Base-by-base conservation (phyloP, 2,113 vertebrate genomes). In the Lichenostomus cassidix region DNA sequence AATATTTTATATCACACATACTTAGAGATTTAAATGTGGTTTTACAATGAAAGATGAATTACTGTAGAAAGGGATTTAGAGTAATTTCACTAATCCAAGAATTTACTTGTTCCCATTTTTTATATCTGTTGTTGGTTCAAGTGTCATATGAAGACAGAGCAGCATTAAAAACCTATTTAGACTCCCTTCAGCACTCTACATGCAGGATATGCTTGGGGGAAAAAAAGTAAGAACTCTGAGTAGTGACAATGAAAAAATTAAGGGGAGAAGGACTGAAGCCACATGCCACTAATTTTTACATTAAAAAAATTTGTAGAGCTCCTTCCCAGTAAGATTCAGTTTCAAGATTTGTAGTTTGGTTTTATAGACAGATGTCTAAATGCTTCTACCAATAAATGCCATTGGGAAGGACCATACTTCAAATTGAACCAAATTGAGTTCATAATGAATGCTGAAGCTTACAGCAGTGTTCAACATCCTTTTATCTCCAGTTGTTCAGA, bases 21-120 rank as follows among this genome's bases (percentile, higher is more conserved):
- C 39, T 86, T 67, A 55, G 46, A 86, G 55, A 86, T 88, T 56
- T 78, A 83, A 70, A 59, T 80, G 39, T 55, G 11, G 46, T 65
- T 93, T 81, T 82, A 76, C 62, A 90, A 87, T 89, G 19, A 82
- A 90, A 89, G 35, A 74, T 41, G 22, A 94, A 87, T 90, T 92
- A 29, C n/a, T 82, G 56, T 49, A 63, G 64, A 84, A 78, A 53
- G 69, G 24, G 63, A 89, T 90, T 94, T 95, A 85, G 41, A 83
- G 31, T 79, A 39, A 93, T 92, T 88, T 78, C 80, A 65, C 44
- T 94, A 92, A 93, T 93, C 41, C 52, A 90, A 49, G 31, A 91
- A 88, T 78, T 55, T 83, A 80, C 44, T 77, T 74, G 24, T 69
- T 95, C 68, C 13, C 27, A 25, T 58, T 83, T 79, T 88, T 80